phyloP scores from a whole-genome alignment of 2,797 vertebrate species.

The Sylvilagus floridanus region DNA sequence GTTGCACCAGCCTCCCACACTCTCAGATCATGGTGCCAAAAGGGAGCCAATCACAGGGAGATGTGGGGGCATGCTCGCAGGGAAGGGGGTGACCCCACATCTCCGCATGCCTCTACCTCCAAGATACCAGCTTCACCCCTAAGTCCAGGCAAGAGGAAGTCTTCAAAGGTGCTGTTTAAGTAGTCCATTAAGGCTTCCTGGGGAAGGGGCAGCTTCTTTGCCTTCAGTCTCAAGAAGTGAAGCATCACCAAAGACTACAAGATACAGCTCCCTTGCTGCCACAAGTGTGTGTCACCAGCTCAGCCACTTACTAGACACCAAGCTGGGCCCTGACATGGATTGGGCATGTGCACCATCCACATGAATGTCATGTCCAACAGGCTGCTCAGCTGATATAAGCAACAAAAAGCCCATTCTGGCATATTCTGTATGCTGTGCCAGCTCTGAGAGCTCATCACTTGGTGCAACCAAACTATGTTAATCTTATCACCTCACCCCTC shows the following conservation, averaged over 20 bases:
- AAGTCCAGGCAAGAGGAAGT: slow-evolving; percentile 63
- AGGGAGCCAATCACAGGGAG: neutral
- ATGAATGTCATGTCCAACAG: slow-evolving; percentile 94
- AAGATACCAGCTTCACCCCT: neutral
- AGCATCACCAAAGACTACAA: slow-evolving; percentile 92
- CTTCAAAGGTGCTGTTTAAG: slow-evolving; percentile 89
- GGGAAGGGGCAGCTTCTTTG: neutral
- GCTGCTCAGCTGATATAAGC: slow-evolving; percentile 91
- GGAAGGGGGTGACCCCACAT: slow-evolving; percentile 51
- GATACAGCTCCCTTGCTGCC: slow-evolving; percentile 90
- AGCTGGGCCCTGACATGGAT: slow-evolving; percentile 90
- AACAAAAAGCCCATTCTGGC: slow-evolving; percentile 91
- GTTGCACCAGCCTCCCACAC: neutral
- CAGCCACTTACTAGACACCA: slow-evolving; percentile 92
- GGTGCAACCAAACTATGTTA: slow-evolving; percentile 86
- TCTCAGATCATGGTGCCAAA: neutral
- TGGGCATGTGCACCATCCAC: slow-evolving; percentile 91
- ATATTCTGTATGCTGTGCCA: neutral
- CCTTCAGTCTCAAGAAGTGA: slow-evolving; percentile 89
- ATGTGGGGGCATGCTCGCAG: neutral
- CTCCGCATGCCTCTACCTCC: neutral
- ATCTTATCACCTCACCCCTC: slow-evolving; percentile 93
- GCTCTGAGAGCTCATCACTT: slow-evolving; percentile 90
- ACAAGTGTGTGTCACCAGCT: slow-evolving; percentile 93
- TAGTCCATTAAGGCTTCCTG: slow-evolving; percentile 84